phyloP scores from a whole-genome alignment of 2,888 invertebrate species.

The Rhaphigaster nebulosa region DNA sequence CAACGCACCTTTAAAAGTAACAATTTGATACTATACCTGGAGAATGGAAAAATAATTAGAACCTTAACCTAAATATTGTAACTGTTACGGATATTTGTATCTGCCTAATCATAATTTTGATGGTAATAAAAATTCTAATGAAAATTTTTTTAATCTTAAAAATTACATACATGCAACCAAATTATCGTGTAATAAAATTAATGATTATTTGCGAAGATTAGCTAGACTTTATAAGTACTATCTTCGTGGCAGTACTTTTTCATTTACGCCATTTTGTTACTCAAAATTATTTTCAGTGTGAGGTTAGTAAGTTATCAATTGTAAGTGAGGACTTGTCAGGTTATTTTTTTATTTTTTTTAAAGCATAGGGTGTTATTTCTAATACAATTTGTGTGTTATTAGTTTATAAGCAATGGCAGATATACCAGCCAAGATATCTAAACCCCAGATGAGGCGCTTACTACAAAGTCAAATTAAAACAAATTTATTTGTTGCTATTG shows the following conservation, averaged over 20 bases:
- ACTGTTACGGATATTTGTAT: too few species aligned
- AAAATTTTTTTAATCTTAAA: background rate
- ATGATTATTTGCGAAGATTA: background rate
- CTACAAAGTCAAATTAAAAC: constrained; percentile 75
- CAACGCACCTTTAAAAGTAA: too few species aligned
- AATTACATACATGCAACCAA: background rate
- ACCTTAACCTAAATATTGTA: too few species aligned
- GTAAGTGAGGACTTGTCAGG: background rate
- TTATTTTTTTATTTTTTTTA: background rate
- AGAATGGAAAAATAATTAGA: too few species aligned
- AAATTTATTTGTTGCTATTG: constrained; percentile 72
- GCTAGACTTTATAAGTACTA: background rate
- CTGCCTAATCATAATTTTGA: too few species aligned
- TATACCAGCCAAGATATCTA: constrained; percentile 67
- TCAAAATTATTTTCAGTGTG: background rate
- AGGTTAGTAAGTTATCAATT: background rate
- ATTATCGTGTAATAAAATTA: background rate
- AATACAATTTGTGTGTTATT: background rate
- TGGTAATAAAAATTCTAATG: background rate
- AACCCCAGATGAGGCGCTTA: constrained; percentile 80
- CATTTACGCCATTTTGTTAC: background rate
- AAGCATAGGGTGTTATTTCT: background rate
- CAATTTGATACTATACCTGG: too few species aligned
- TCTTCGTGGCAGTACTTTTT: background rate
- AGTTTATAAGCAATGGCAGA: constrained; percentile 28